Percentiles rank a stretch among this genome's conserved stretches.
Conservation (phyloP, 2,888 invertebrate species). For the Lapara coniferarum region DNA sequence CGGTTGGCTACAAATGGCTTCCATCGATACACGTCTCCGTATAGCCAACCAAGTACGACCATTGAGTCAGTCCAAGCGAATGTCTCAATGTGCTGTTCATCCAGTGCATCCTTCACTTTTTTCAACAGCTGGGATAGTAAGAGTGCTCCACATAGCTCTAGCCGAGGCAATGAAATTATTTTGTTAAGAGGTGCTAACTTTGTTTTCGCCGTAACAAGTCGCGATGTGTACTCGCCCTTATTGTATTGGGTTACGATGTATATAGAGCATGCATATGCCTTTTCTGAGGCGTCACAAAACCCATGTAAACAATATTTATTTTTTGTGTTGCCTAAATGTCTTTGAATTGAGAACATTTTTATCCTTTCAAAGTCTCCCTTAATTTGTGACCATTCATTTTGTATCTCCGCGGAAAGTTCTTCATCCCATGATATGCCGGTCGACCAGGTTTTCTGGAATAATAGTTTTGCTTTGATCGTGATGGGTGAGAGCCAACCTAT, state of each 20-base stretch:
- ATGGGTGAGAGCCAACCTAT: no score
- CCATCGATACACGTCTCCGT: conserved; percentile 22
- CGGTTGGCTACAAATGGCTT: no score
- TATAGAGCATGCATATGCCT: not conserved
- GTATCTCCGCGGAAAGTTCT: no score
- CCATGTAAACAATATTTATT: not conserved
- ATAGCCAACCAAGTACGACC: conserved; percentile 36
- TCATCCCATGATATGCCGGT: no score
- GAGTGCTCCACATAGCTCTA: conserved; percentile 30
- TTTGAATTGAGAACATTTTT: not conserved
- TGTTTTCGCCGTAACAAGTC: conserved; percentile 24
- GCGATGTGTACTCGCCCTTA: not conserved
- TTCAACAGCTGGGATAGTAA: conserved; percentile 26
- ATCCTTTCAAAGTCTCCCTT: not conserved
- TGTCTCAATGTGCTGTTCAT: conserved; percentile 22
- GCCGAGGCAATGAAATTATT: conserved; percentile 25
- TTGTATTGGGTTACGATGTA: not conserved
- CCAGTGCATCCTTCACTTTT: conserved; percentile 1
- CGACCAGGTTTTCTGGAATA: no score
- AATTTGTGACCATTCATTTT: no score
- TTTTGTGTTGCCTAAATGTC: not conserved
- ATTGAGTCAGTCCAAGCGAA: conserved; percentile 36
- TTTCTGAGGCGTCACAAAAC: not conserved
- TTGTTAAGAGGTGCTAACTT: conserved; percentile 26
- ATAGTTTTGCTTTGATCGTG: no score